These are phyloP conservation scores for Lacerta bilineata DNA, from an alignment of 2,797 vertebrate species.

Conservation along the genomic window DNA sequence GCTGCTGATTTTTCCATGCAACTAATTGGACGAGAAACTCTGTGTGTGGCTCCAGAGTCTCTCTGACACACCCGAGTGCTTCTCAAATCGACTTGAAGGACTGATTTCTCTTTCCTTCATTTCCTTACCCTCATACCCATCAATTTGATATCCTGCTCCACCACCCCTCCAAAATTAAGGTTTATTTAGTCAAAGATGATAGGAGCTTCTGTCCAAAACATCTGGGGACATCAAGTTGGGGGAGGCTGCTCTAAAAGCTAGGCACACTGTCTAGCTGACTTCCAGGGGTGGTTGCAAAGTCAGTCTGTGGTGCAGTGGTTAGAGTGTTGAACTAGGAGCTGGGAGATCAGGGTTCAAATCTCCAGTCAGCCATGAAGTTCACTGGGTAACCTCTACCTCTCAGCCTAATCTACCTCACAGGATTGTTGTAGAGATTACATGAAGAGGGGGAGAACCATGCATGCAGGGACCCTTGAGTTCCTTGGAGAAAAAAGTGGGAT, in stretches of 20 bases:
- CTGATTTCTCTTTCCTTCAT: neutral
- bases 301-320: no score
- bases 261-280: neutral
- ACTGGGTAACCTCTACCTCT: no score
- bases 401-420: no score
- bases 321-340: no score
- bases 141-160: neutral
- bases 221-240: no score
- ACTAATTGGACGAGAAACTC: neutral
- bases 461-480: neutral
- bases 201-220: no score
- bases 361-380: no score
- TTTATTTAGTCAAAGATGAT: neutral
- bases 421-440: no score
- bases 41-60: neutral
- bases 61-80: neutral
- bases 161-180: neutral
- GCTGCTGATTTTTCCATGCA: conserved; percentile 27
- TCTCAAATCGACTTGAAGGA: neutral
- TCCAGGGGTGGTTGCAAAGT: neutral
- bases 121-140: neutral
- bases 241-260: neutral
- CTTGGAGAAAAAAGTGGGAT: neutral
- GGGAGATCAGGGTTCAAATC: no score
- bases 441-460: no score